These are phyloP conservation scores for Leptinotarsa juncta DNA, from an alignment of 2,888 invertebrate species.

Conservation along the genomic window DNA sequence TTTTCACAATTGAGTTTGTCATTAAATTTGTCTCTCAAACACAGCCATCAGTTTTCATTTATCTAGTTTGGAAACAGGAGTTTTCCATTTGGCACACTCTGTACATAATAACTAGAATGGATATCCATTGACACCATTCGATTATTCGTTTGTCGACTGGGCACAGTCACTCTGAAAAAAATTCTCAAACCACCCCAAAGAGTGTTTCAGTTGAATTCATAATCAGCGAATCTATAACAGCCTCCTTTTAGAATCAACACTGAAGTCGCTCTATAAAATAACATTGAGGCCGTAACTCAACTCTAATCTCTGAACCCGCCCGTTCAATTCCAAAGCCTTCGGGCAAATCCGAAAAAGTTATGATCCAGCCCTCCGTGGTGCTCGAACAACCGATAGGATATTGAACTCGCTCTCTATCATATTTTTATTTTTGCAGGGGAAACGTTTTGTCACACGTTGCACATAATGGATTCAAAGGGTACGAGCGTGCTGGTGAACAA, in stretches of 20 bases:
- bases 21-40: too few species aligned
- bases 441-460: conserved; percentile 73
- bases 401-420: conserved; percentile 25
- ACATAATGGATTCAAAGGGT: conserved; percentile 74
- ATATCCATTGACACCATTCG: too few species aligned
- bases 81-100: too few species aligned
- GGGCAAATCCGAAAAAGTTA: conserved; percentile 15
- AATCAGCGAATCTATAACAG: background rate
- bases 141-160: too few species aligned
- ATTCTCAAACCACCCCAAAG: too few species aligned
- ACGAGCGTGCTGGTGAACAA: conserved; percentile 74
- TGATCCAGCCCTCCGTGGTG: conserved; percentile 14
- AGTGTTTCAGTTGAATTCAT: background rate
- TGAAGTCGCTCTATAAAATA: background rate
- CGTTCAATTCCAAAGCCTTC: conserved; percentile 6
- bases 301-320: conserved; percentile 6
- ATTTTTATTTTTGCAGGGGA: conserved; percentile 63
- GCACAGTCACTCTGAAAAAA: too few species aligned
- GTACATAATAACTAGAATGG: too few species aligned
- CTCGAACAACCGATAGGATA: conserved; percentile 17
- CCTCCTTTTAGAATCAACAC: background rate
- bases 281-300: background rate
- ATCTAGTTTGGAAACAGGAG: too few species aligned
- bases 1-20: too few species aligned
- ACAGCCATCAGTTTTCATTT: too few species aligned